Evolutionary conservation across 2,888 invertebrate genomes (phyloP).

Genomic region (Creontiades dilutus): DNA sequence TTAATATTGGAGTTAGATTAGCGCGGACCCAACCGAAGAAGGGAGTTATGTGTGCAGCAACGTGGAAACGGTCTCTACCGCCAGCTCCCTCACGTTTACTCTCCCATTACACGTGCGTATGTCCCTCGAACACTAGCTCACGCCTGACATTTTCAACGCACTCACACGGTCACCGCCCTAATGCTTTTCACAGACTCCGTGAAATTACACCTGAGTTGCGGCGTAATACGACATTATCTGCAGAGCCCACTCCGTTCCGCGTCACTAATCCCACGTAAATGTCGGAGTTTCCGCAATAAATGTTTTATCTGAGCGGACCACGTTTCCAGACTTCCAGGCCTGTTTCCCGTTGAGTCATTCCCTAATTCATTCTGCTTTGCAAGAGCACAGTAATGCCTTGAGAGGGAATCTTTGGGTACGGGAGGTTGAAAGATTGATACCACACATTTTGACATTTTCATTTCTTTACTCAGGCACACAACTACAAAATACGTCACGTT

Average conservation of each 20-base stretch:
- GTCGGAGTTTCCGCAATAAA: slow-evolving; percentile 22
- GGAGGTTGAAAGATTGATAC: no score
- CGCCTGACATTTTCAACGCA: background rate
- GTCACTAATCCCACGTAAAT: slow-evolving; percentile 33
- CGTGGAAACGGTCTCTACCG: background rate
- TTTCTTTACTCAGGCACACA: no score
- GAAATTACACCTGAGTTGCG: slow-evolving; percentile 39
- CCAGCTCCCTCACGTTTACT: slow-evolving; percentile 9
- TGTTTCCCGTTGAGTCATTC: background rate
- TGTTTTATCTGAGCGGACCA: slow-evolving; percentile 32
- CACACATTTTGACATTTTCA: no score
- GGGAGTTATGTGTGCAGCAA: background rate
- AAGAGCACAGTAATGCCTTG: no score
- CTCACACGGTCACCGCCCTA: background rate
- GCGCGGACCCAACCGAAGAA: background rate
- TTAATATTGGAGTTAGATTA: background rate
- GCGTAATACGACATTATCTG: slow-evolving; percentile 32
- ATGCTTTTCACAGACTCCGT: slow-evolving; percentile 14
- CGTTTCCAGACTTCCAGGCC: background rate
- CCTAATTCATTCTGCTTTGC: background rate
- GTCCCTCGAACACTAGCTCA: background rate
- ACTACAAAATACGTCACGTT: no score
- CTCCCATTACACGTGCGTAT: slow-evolving; percentile 30
- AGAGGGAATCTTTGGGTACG: no score
- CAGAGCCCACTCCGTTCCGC: slow-evolving; percentile 36